Evolutionary conservation across 1,140 invertebrate genomes (phyloP).

Genomic region (Laupala kohalensis): DNA sequence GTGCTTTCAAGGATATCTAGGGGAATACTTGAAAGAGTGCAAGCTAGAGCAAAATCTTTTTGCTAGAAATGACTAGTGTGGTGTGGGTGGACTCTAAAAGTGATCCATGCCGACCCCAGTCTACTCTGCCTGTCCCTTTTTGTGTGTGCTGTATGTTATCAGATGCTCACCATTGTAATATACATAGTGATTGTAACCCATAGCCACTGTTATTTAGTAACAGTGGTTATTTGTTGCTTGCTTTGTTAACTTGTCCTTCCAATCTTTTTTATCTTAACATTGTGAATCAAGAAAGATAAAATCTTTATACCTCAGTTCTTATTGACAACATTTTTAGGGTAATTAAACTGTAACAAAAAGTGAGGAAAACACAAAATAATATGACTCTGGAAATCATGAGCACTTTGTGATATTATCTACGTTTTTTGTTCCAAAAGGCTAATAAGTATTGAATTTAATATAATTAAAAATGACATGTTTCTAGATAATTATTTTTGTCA

Average conservation of each 20-base stretch:
- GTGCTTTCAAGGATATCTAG: not conserved
- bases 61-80: not conserved
- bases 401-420: too few species aligned
- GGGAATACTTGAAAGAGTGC: not conserved
- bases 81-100: not conserved
- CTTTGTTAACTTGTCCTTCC: not conserved
- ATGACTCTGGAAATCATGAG: too few species aligned
- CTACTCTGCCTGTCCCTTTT: not conserved
- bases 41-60: not conserved
- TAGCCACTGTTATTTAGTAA: not conserved
- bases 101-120: not conserved
- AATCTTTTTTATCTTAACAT: not conserved
- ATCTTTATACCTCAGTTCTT: not conserved
- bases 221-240: not conserved
- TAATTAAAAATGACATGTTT: too few species aligned
- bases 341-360: too few species aligned
- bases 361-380: too few species aligned
- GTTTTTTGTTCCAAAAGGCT: too few species aligned
- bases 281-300: not conserved
- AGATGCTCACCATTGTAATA: constrained; percentile 4
- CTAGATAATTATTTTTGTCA: too few species aligned
- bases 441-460: too few species aligned
- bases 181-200: constrained; percentile 1
- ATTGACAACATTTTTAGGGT: too few species aligned
- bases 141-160: not conserved